Base-by-base conservation (phyloP, 2,888 invertebrate genomes). In the Tinea pellionella region DNA sequence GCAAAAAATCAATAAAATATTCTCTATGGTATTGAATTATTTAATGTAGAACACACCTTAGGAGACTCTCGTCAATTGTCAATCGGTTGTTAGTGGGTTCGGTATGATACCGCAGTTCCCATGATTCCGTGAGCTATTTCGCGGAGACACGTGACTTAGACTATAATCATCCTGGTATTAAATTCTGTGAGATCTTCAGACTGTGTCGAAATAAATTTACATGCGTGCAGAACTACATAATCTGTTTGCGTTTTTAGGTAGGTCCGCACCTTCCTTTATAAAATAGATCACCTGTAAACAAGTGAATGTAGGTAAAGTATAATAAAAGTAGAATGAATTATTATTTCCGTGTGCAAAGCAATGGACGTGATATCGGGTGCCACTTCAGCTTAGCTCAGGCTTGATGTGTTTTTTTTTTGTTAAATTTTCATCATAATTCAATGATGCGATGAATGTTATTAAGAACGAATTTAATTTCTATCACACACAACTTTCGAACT, bases 31-130 rank as follows among this genome's bases (percentile, higher is more conserved):
- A 24, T 6, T 24, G 6, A 24, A 47, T 47, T 47, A 2, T 4
- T 15, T 15, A 53, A n/a, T 53, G 53, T 53, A 53, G 12, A 24
- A 24, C 3, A 18, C 2, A 4, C 53, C 24, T 53, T 32, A 57
- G 3, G 29, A 32, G 63, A 65, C 78, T 74, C 77, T 75, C 67
- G 69, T 71, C 77, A 74, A 75, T 78, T 79, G 79, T 74, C 77
- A 74, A 77, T 75, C 70, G 72, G 65, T 68, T 71, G 69, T 67
- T 65, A 67, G 41, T 58, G 37, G 16, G 59, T 58, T 18, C 59
- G 13, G 57, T 32, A 16, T 57, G 57, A 32, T 62, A 61, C 53
- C 62, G 60, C 61, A 65, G 71, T 80, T 80, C 80, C 77, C 80
- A 79, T 77, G 77, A 65, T 64, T 64, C 67, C 66, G 68, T 61